phyloP scores from a whole-genome alignment of 2,113 vertebrate species.

The Dendropsophus ebraccatus region DNA sequence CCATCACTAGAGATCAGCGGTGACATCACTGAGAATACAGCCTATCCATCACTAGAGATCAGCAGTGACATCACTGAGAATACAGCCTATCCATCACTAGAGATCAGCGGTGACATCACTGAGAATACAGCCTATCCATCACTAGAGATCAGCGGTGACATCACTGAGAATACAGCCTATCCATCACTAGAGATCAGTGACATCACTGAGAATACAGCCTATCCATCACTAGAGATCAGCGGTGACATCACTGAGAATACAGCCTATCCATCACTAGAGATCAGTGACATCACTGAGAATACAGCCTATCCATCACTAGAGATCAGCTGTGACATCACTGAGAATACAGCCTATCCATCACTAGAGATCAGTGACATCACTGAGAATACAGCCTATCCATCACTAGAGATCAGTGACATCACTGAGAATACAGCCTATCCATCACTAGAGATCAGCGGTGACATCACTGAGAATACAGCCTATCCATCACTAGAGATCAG shows the following conservation, averaged over 20 bases:
- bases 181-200: background rate
- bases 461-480: background rate
- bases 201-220: background rate
- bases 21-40: background rate
- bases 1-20: background rate
- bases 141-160: background rate
- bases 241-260: background rate
- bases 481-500: background rate
- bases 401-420: background rate
- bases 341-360: background rate
- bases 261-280: background rate
- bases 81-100: background rate
- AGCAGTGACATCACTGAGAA: background rate
- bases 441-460: background rate
- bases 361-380: background rate
- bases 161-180: background rate
- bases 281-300: background rate
- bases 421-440: background rate
- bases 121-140: background rate
- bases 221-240: background rate
- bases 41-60: background rate
- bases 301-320: background rate
- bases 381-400: background rate
- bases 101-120: background rate
- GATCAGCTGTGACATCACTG: background rate